These are phyloP conservation scores for Harpagifer antarcticus DNA, from an alignment of 2,797 vertebrate species.

Conservation along the genomic window DNA sequence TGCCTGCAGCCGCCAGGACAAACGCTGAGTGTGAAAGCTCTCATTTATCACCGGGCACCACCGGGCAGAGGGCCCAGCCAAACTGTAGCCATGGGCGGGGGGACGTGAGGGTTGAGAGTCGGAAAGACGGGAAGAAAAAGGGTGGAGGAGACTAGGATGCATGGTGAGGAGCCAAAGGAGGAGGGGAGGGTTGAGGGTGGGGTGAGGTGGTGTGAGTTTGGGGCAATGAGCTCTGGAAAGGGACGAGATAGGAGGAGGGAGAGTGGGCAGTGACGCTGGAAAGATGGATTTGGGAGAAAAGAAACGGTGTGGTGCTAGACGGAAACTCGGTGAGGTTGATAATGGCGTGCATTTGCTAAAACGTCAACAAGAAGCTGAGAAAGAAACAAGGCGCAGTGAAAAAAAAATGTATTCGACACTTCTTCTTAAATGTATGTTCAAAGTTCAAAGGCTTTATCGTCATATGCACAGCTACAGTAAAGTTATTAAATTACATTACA, in stretches of 20 bases:
- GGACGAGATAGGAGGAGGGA: constrained; percentile 15
- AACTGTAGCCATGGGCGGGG: constrained; percentile 46
- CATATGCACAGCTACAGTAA: no score
- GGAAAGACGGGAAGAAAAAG: constrained; percentile 34
- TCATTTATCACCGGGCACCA: constrained; percentile 68
- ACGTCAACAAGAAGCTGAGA: not conserved
- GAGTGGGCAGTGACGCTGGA: not conserved
- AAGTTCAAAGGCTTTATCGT: no score
- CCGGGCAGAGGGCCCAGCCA: constrained; percentile 45
- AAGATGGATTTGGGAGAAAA: not conserved
- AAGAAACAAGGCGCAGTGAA: not conserved
- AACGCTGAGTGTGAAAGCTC: constrained; percentile 69
- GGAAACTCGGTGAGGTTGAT: not conserved
- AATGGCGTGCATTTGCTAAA: not conserved
- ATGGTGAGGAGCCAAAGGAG: constrained; percentile 36
- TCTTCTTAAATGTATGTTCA: no score
- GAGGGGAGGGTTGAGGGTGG: constrained; percentile 28
- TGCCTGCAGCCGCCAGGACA: constrained; percentile 59
- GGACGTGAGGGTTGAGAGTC: constrained; percentile 24
- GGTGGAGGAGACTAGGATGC: constrained; percentile 25
- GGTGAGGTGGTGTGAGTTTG: constrained; percentile 52
- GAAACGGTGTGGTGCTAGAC: constrained; percentile 1
- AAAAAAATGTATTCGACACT: no score
- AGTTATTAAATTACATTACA: no score
- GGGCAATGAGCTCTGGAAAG: constrained; percentile 16